Evolutionary conservation across 2,113 vertebrate genomes (phyloP), one percentile per base, ranked within the genome.

Genomic region (Dasyornis broadbenti): DNA sequence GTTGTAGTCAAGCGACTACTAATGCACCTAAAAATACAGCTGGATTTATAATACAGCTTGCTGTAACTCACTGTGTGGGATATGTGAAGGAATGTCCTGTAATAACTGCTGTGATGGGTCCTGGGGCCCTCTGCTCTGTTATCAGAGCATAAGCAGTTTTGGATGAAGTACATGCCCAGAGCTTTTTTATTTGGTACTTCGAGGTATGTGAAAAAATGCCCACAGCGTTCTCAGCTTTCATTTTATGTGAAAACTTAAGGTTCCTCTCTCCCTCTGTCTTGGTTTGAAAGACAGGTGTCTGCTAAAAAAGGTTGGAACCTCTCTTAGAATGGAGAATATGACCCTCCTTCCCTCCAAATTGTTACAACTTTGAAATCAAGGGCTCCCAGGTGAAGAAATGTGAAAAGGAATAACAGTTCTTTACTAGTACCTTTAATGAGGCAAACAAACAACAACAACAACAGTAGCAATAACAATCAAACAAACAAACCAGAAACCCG

Each of bases 11-110:
- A 88, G 94, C 89, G 31, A 86, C 79, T 13, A 42, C 66, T 94
- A 90, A 95, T 82, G 84, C 50, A 94, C 95, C 82, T 92, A 96
- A 96, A 97, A 97, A 95, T 87, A 93, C 96, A 96, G 94, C 91
- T 96, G 96, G 93, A 53, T 89, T 90, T 81, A 92, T 93, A 94
- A 89, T 82, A 35, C 86, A 83, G 57, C 73, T 71, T 2, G 28
- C 76, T 93, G 92, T 91, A 92, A 81, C 81, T 95, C 88, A 61
- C 76, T 93, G 83, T 69, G 61, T 82, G 84, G 88, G 95, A 94
- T 95, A 93, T 90, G 93, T 56, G 94, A 69, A 97, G 89, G 95
- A 94, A 94, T 95, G 94, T 95, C 96, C 84, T 97, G 69, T 96
- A 95, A 95, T 91, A 97, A 96, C 95, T 91, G 57, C 81, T 5